Base-by-base conservation (phyloP, 2,113 vertebrate species). In the Cyanistes caeruleus region DNA sequence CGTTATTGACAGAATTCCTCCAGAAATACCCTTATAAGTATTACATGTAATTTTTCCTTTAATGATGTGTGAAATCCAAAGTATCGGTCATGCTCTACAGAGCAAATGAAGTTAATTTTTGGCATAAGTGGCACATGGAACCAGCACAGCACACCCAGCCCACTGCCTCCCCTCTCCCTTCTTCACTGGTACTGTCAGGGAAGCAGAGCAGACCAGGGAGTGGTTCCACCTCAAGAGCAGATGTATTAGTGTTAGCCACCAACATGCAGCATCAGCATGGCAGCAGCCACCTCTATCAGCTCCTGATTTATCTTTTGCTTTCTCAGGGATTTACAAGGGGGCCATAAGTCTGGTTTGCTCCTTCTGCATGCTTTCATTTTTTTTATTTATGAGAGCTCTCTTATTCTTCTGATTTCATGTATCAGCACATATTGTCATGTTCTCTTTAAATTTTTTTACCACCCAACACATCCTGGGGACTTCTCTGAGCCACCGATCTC, bases 211-310 rank as follows among this genome's bases (percentile, higher is more conserved):
- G 21, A 27, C 2, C 68, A 58, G 10, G 5, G 78, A 73, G 35
- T 63, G 44, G 41, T 19, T 41, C 9, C 55, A 69, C 11, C 74
- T 55, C 2, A 1, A 46, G 35, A 84, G 49, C 18, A 56, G 49
- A 16, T 3, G 4, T 18, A 41, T 37, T 16, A 9, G 0, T 23
- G 13, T 41, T 27, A n/a, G n/a, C 2, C 3, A 19, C 14, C 8
- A 11, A 4, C 3, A 22, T 19, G 24, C 55, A 82, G 30, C 31
- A 73, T 18, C 23, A 35, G n/a, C 2, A 3, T 14, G 60, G 41
- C 67, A 19, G 48, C 56, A 89, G n/a, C 16, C 63, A 58, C 30
- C 22, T 72, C 65, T 18, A 1, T n/a, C 1, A 13, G 15, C 22
- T 89, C 46, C 22, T 60, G 12, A 62, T 62, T 70, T n/a, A 46